Evolutionary conservation across 2,797 vertebrate species (phyloP).

Genomic region (Megaceryle alcyon): DNA sequence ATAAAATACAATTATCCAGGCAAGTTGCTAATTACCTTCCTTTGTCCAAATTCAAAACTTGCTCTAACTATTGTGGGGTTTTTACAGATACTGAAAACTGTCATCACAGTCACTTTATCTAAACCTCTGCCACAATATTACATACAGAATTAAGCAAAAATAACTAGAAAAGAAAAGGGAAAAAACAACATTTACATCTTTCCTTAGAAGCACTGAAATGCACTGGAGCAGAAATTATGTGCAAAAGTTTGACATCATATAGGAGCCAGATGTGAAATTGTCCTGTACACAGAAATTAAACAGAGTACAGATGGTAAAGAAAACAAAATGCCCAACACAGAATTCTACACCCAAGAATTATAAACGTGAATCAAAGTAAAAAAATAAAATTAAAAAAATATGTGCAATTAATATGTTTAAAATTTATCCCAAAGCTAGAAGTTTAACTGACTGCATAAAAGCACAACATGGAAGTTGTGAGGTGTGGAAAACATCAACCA

Average conservation of each 20-base stretch:
- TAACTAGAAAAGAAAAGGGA: conserved; percentile 19
- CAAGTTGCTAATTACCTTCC: not conserved
- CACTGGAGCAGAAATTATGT: conserved; percentile 61
- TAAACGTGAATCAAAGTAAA: conserved; percentile 30
- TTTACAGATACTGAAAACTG: conserved; percentile 26
- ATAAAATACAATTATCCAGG: not conserved
- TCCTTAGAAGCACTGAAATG: conserved; percentile 64
- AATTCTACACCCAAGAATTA: not conserved
- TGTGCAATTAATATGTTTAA: conserved; percentile 16
- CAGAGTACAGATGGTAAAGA: conserved; percentile 55
- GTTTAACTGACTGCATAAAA: not conserved
- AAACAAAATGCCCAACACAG: not conserved
- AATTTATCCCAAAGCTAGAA: not conserved
- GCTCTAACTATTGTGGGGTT: not conserved
- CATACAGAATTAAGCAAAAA: conserved; percentile 55
- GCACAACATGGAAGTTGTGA: not conserved
- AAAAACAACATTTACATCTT: conserved; percentile 55
- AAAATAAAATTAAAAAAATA: not conserved
- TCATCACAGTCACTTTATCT: not conserved
- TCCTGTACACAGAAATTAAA: not conserved
- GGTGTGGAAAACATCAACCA: not conserved
- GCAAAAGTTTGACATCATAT: conserved; percentile 49
- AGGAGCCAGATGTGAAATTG: conserved; percentile 61
- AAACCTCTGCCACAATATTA: not conserved
- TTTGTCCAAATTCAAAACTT: not conserved